Conservation (phyloP, 2,113 vertebrate genomes). For the Chionis minor region DNA sequence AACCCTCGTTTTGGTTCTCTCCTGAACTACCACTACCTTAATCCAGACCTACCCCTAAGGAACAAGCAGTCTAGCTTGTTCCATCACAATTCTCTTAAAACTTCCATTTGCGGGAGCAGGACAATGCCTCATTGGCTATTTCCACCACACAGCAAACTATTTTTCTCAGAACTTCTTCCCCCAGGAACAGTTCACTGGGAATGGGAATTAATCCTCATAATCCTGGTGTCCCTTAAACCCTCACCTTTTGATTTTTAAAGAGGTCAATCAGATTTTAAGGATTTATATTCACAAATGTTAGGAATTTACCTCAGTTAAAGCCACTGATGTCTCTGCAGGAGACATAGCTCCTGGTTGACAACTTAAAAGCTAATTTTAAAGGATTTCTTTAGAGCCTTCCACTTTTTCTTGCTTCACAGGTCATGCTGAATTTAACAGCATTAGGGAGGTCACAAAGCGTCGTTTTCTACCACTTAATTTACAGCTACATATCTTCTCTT, state of each 20-base stretch:
- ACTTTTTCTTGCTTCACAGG: not conserved
- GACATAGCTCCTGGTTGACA: not conserved
- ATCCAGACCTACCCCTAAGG: not conserved
- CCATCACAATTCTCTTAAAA: not conserved
- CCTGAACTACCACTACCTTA: not conserved
- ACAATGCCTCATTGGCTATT: not conserved
- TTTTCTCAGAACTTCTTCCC: conserved; percentile 21
- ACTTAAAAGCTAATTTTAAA: conserved; percentile 27
- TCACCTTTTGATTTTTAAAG: conserved; percentile 64
- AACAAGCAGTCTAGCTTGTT: not conserved
- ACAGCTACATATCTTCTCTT: not conserved
- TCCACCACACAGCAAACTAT: conserved; percentile 5
- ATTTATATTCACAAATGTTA: conserved; percentile 55
- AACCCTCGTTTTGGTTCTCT: not conserved
- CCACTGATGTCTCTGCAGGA: not conserved
- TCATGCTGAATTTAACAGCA: not conserved
- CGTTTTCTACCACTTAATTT: not conserved
- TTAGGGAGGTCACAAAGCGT: not conserved
- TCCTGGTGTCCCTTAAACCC: conserved; percentile 51
- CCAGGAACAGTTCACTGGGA: conserved; percentile 31
- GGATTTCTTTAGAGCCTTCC: not conserved
- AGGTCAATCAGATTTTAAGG: conserved; percentile 44
- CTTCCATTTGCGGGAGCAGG: not conserved
- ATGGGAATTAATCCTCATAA: conserved; percentile 68
- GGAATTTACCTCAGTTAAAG: conserved; percentile 43